A percentile compares a stretch with the other conserved stretches of the same genome.
These are phyloP conservation scores for Hybos culiciformis DNA, from an alignment of 2,888 invertebrate genomes.

Conservation along the genomic window DNA sequence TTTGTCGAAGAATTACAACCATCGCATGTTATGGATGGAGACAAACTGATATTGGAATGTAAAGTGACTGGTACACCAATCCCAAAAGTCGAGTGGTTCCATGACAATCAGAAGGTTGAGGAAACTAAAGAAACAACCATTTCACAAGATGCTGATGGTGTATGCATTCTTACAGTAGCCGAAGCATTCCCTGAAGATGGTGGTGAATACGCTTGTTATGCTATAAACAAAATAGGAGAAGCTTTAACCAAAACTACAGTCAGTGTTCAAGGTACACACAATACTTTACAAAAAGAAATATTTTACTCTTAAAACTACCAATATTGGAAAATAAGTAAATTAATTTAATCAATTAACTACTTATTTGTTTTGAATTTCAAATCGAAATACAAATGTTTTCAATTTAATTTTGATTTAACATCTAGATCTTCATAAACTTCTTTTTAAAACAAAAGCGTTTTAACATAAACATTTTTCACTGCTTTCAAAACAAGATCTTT, in stretches of 20 bases:
- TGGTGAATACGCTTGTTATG: slow-evolving; percentile 72
- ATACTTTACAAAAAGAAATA: not conserved
- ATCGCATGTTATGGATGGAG: slow-evolving; percentile 77
- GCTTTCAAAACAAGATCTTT: too few species aligned
- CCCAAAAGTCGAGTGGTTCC: slow-evolving; percentile 70
- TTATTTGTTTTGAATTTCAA: too few species aligned
- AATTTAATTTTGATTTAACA: too few species aligned
- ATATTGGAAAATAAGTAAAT: too few species aligned
- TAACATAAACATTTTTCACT: too few species aligned
- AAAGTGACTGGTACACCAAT: slow-evolving; percentile 62
- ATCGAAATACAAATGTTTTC: too few species aligned
- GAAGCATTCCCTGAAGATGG: slow-evolving; percentile 87
- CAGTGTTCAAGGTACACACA: slow-evolving; percentile 60
- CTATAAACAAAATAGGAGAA: slow-evolving; percentile 70
- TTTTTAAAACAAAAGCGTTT: too few species aligned
- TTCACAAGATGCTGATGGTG: slow-evolving; percentile 61
- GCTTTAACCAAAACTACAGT: slow-evolving; percentile 62
- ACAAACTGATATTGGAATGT: slow-evolving; percentile 61
- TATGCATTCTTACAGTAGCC: slow-evolving; percentile 64
- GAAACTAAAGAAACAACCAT: slow-evolving; percentile 66
- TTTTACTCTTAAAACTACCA: too few species aligned
- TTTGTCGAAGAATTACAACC: slow-evolving; percentile 62
- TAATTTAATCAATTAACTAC: too few species aligned
- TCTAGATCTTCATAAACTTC: too few species aligned
- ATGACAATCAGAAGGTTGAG: slow-evolving; percentile 52